phyloP scores from a whole-genome alignment of 1,140 invertebrate genomes.

The Tetragnatha versicolor region DNA sequence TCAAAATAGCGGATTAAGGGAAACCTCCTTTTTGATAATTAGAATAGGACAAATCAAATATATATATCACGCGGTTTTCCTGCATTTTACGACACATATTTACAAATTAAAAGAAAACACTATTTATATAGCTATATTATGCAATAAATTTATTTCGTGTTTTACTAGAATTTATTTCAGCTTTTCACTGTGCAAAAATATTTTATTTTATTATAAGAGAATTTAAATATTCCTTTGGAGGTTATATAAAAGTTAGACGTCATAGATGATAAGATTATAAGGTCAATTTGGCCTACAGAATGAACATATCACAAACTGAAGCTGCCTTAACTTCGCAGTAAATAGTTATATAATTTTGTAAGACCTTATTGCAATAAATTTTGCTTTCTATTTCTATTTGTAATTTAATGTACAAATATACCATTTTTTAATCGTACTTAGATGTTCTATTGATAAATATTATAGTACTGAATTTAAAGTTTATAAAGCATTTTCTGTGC shows the following conservation, averaged over 20 bases:
- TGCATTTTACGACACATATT: too few species aligned
- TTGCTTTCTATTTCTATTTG: constrained; percentile 17
- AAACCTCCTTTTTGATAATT: too few species aligned
- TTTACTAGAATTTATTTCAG: not conserved
- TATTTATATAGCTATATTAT: too few species aligned
- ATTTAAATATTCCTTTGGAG: not conserved
- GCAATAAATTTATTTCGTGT: too few species aligned
- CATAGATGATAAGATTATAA: not conserved
- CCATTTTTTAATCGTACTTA: constrained; percentile 31
- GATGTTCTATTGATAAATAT: too few species aligned
- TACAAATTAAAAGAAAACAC: too few species aligned
- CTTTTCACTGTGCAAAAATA: not conserved
- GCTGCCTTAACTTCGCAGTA: constrained; percentile 52
- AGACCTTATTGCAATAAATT: constrained; percentile 13
- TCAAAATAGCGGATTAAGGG: too few species aligned
- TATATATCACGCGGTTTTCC: too few species aligned
- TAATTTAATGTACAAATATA: constrained; percentile 28
- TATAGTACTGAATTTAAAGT: too few species aligned
- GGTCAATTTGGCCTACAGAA: constrained; percentile 27
- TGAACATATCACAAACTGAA: constrained; percentile 53
- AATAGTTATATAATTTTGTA: constrained; percentile 52
- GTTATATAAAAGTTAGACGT: not conserved
- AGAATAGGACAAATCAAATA: too few species aligned
- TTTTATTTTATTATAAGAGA: not conserved
- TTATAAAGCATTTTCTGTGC: too few species aligned